Conservation (phyloP, 1,140 invertebrate genomes). For the Mycetomoellerius zeteki region DNA sequence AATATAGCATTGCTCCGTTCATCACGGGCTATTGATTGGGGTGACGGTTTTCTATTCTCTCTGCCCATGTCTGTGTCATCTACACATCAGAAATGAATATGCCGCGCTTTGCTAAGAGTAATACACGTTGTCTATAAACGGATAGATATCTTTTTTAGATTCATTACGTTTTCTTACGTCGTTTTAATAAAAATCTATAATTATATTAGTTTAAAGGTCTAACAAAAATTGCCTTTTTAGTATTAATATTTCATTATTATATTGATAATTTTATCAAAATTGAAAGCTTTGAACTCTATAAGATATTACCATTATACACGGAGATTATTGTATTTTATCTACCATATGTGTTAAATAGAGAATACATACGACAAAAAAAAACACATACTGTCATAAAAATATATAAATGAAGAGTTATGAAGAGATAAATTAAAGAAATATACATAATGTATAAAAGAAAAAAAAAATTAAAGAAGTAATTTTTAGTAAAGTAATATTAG, state of each 20-base stretch:
- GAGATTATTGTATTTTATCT: neutral
- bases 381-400: neutral
- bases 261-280: conserved; percentile 21
- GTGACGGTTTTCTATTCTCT: conserved; percentile 51
- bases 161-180: neutral
- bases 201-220: neutral
- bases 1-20: conserved; percentile 76
- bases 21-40: conserved; percentile 75
- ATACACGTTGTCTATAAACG: neutral
- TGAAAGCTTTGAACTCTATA: neutral
- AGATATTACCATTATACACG: neutral
- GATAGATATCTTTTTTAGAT: neutral
- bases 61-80: neutral
- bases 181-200: neutral
- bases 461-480: conserved; percentile 10
- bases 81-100: conserved; percentile 23
- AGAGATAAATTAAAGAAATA: neutral
- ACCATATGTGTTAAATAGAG: neutral
- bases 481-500: conserved; percentile 21
- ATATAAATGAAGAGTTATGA: neutral
- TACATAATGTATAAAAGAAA: neutral
- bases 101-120: neutral
- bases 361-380: neutral
- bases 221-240: neutral
- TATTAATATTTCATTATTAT: neutral